Conservation (phyloP, 2,888 invertebrate species). For the Epistrophella euchroma region DNA sequence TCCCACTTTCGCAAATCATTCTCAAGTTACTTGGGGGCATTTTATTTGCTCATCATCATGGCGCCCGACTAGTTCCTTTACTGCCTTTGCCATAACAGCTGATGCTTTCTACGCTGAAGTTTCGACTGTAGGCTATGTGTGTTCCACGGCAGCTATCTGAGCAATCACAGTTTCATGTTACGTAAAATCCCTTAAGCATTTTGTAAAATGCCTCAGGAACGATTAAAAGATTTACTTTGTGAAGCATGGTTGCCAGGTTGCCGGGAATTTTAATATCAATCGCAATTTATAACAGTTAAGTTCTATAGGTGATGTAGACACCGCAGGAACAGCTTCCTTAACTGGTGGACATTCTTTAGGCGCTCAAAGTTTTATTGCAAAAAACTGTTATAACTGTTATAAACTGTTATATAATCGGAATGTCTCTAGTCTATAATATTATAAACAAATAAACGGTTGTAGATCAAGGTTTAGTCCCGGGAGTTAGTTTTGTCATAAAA, state of each 20-base stretch:
- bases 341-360: no score
- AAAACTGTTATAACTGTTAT: no score
- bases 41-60: constrained; percentile 31
- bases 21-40: constrained; percentile 67
- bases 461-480: no score
- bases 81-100: constrained; percentile 22
- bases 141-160: constrained; percentile 15
- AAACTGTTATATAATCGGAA: no score
- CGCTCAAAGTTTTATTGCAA: no score
- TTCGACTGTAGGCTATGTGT: background rate
- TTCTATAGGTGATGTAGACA: no score
- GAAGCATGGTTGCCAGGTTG: constrained; percentile 7
- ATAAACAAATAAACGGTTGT: no score
- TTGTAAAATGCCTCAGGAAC: constrained; percentile 38
- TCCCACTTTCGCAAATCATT: constrained; percentile 70
- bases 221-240: constrained; percentile 35
- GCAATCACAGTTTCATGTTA: constrained; percentile 48
- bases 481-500: no score
- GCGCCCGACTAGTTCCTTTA: constrained; percentile 29
- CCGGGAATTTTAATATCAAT: background rate
- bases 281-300: no score
- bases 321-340: no score
- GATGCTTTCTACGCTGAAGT: constrained; percentile 12
- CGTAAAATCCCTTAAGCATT: constrained; percentile 58
- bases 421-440: no score